phyloP scores from a whole-genome alignment of 2,888 invertebrate genomes.

The Cryptops parisi region DNA sequence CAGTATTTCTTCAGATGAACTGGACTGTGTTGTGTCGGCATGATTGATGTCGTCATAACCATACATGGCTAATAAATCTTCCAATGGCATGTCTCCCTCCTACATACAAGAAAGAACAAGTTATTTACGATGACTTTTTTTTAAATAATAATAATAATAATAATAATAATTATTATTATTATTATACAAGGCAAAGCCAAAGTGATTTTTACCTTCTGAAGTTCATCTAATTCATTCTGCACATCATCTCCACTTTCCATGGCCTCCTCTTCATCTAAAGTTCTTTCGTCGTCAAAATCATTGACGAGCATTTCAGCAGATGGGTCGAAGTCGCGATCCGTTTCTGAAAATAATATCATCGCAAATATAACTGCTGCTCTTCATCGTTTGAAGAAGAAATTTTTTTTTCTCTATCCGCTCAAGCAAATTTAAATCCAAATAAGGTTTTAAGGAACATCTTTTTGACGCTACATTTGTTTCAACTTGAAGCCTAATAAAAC shows the following conservation, averaged over 20 bases:
- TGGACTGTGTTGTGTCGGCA: constrained; percentile 26
- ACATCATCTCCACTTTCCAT: constrained; percentile 70
- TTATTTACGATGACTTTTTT: constrained; percentile 5
- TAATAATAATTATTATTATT: no score
- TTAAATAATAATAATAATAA: no score
- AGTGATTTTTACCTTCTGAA: constrained; percentile 49
- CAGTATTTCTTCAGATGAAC: constrained; percentile 34
- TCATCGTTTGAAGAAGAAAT: no score
- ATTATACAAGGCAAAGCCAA: no score
- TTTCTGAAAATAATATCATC: constrained; percentile 6
- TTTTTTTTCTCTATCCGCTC: no score
- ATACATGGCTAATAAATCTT: constrained; percentile 79
- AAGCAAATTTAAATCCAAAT: no score
- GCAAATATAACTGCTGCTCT: no score
- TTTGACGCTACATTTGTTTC: no score
- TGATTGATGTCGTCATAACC: constrained; percentile 43
- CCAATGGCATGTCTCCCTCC: constrained; percentile 93
- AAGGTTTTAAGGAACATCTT: no score
- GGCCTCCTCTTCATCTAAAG: constrained; percentile 93
- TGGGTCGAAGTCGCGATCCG: constrained; percentile 60
- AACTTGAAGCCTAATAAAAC: no score
- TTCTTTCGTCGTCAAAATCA: constrained; percentile 95
- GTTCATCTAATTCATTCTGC: constrained; percentile 70
- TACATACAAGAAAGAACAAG: constrained; percentile 25
- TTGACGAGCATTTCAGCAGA: constrained; percentile 92